These are phyloP conservation scores for Trichonephila inaurata DNA, from an alignment of 1,140 invertebrate species.

Conservation along the genomic window DNA sequence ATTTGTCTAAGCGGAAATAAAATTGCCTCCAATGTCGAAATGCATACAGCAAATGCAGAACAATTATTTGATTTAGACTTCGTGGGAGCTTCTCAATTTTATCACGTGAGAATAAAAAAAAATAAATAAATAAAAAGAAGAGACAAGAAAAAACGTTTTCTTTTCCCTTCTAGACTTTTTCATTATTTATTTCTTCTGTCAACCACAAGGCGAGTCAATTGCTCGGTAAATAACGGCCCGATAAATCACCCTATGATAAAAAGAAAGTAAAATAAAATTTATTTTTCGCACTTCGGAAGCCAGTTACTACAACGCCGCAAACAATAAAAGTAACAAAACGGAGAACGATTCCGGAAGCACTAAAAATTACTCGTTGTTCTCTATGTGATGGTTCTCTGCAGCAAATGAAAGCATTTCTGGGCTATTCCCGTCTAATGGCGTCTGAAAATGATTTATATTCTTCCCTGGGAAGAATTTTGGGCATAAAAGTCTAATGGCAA, in stretches of 20 bases:
- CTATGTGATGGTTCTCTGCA: slow-evolving; percentile 33
- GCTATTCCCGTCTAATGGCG: slow-evolving; percentile 30
- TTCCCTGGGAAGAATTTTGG: slow-evolving; percentile 35
- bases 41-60: background rate
- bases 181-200: slow-evolving; percentile 59
- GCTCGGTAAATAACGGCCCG: slow-evolving; percentile 58
- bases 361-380: slow-evolving; percentile 62
- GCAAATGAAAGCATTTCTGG: slow-evolving; percentile 42
- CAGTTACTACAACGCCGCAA: slow-evolving; percentile 22
- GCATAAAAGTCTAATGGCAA: slow-evolving; percentile 34
- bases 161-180: slow-evolving; percentile 2
- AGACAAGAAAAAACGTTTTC: background rate
- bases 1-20: background rate
- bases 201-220: slow-evolving; percentile 60
- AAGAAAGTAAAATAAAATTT: slow-evolving; percentile 49
- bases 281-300: slow-evolving; percentile 48
- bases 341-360: slow-evolving; percentile 42
- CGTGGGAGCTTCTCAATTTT: slow-evolving; percentile 12
- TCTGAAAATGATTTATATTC: slow-evolving; percentile 51
- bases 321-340: slow-evolving; percentile 50
- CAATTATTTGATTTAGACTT: slow-evolving; percentile 42
- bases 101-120: slow-evolving; percentile 38
- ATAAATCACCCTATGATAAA: slow-evolving; percentile 58
- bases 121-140: too few species aligned
- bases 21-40: background rate